Base-by-base conservation (phyloP, 2,113 vertebrate species). In the Callaeas wilsoni region DNA sequence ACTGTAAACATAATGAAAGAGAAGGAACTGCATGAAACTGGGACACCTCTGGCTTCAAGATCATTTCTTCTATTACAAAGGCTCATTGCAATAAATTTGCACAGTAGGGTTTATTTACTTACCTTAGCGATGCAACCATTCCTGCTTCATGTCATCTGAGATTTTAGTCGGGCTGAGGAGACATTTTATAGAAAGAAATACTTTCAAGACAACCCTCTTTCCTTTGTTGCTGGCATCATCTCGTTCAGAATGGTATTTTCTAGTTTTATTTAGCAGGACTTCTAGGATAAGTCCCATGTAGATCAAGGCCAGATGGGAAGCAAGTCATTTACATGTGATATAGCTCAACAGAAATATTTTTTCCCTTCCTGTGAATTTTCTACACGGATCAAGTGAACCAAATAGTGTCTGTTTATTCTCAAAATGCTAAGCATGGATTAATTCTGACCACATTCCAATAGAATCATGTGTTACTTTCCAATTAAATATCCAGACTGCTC, bases 371-470 rank as follows among this genome's bases (percentile, higher is more conserved):
- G 15, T 76, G 86, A 90, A 86, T 94, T 93, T 97, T 94, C 73
- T 78, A 49, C 71, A 70, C 2, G 1, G 79, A 90, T 91, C 64
- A 92, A 90, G 68, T 62, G 60, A 96, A 92, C 63, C 49, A 75
- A 90, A 44, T 18, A 29, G 12, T 32, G 27, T 20, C 71, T 90
- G 56, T 83, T 77, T 70, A 70, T 49, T 77, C 56, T 77, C 71
- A 84, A 84, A 78, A 47, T n/a, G 64, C 41, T 70, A 78, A 65
- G 84, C 89, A 93, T 93, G 90, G 93, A 94, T 94, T 94, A 91
- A 92, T 92, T 95, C 70, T 92, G 91, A 96, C 76, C 86, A 76
- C 94, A 91, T 95, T 95, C 91, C 91, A 96, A 59, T 26, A 69
- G 88, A 95, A 90, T 89, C 47, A 3, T 71, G 75, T 57, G 70